phyloP scores from a whole-genome alignment of 1,140 invertebrate genomes.

The Monomorium pharaonis region DNA sequence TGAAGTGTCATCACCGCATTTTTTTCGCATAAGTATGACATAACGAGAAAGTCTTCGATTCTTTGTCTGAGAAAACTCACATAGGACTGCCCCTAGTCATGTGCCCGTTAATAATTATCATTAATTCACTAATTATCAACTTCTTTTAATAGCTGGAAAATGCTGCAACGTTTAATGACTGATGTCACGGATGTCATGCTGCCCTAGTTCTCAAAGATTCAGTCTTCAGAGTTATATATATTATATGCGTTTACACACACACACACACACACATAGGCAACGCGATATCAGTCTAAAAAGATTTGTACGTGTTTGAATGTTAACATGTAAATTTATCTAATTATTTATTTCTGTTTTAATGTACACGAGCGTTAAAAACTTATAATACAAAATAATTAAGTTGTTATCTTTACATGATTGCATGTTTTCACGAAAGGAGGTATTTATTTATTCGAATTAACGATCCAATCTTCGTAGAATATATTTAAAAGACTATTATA shows the following conservation, averaged over 20 bases:
- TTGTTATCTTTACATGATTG: background rate
- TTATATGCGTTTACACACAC: constrained; percentile 40
- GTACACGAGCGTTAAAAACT: background rate
- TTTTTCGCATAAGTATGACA: constrained; percentile 18
- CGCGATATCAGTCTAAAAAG: background rate
- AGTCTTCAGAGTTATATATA: constrained; percentile 59
- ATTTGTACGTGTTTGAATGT: background rate
- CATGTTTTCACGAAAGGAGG: background rate
- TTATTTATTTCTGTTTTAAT: background rate
- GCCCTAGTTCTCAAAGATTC: constrained; percentile 80
- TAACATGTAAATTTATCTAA: constrained; percentile 4
- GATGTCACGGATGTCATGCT: constrained; percentile 79
- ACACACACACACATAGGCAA: too few relatives aligned
- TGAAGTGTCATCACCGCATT: background rate
- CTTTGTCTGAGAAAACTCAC: constrained; percentile 69
- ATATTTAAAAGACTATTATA: background rate
- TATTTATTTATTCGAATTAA: background rate
- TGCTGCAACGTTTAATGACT: constrained; percentile 74
- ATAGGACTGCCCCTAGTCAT: constrained; percentile 54
- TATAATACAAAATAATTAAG: background rate
- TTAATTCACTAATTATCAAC: constrained; percentile 78
- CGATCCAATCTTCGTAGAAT: background rate
- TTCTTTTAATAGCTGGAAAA: constrained; percentile 76
- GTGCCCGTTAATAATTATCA: constrained; percentile 77
- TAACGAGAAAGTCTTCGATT: constrained; percentile 62